Evolutionary conservation across 2,113 vertebrate species (phyloP), one percentile per base, ranked within the genome.

Genomic region (Lycaon pictus): DNA sequence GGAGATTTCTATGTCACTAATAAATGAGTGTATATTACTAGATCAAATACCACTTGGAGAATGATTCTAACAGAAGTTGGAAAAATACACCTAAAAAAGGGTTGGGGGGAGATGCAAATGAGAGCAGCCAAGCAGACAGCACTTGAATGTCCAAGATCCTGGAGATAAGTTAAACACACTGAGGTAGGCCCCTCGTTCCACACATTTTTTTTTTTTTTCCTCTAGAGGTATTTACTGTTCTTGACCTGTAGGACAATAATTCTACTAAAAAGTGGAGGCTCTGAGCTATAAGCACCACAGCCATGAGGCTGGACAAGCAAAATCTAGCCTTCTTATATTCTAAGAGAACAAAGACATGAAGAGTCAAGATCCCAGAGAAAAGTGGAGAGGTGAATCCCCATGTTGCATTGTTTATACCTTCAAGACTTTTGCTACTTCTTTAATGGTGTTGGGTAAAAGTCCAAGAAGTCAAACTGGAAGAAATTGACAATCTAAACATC

Each of bases 51-150:
- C 4, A 55, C 13, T 11, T 1, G 12, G 71, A 62, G 5, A 53
- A 60, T 29, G 10, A 37, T 7, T 27, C 32, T 53, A 74, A 29
- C 35, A 74, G 37, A 29, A 62, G 7, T 0, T 48, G 10, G 19
- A 4, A 37, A 69, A 29, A 3, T 53, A 22, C 25, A 60, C 15
- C 12, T 32, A 19, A 15, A 85, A 19, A 11, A 85, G 55, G 3
- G 6, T 16, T 7, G 12, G 19, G 7, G 4, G 51, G 32, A 81
- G 15, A 10, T 4, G 0, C 0, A 35, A 89, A 27, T 0, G 12
- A 48, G 12, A 58, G 3, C 53, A 43, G 5, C 7, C 82, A 35
- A 58, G 20, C 15, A 3, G 22, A 58, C 0, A 29, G 32, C 16
- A 62, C 22, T 60, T 35, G 1, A 63, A 7, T 63, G 29, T 11